These are phyloP conservation scores for Cuculus canorus DNA, from an alignment of 2,797 vertebrate species.

Conservation along the genomic window DNA sequence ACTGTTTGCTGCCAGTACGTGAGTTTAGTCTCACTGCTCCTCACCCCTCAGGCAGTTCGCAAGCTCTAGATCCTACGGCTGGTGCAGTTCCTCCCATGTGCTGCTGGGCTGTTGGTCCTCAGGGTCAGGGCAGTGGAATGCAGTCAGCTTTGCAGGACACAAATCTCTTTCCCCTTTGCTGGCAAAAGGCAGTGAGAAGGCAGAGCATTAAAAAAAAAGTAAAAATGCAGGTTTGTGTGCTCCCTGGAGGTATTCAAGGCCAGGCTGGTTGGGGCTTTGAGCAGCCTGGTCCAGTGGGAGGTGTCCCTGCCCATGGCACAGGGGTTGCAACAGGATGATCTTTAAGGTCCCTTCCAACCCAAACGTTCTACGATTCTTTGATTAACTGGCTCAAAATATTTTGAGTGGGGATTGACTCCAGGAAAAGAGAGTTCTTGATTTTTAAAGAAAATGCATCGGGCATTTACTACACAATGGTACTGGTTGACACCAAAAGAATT, in stretches of 20 bases:
- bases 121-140: background rate
- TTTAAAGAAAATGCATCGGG: background rate
- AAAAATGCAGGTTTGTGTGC: background rate
- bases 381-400: background rate
- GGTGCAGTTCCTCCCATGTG: background rate
- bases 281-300: too few relatives aligned
- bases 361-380: too few relatives aligned
- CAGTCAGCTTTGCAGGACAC: background rate
- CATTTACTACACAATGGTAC: background rate
- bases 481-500: background rate
- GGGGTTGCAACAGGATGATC: too few relatives aligned
- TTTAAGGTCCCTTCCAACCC: too few relatives aligned
- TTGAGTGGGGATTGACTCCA: background rate
- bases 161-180: background rate
- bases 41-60: too few relatives aligned
- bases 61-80: background rate
- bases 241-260: too few relatives aligned
- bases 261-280: too few relatives aligned
- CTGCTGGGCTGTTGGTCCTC: background rate
- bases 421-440: background rate
- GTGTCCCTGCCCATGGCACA: too few relatives aligned
- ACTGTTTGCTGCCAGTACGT: rapidly evolving
- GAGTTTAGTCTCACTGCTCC: background rate
- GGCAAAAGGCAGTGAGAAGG: background rate
- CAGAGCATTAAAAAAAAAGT: too few relatives aligned